Evolutionary conservation across 2,113 vertebrate species (phyloP).

Genomic region (Lophochroa leadbeateri): DNA sequence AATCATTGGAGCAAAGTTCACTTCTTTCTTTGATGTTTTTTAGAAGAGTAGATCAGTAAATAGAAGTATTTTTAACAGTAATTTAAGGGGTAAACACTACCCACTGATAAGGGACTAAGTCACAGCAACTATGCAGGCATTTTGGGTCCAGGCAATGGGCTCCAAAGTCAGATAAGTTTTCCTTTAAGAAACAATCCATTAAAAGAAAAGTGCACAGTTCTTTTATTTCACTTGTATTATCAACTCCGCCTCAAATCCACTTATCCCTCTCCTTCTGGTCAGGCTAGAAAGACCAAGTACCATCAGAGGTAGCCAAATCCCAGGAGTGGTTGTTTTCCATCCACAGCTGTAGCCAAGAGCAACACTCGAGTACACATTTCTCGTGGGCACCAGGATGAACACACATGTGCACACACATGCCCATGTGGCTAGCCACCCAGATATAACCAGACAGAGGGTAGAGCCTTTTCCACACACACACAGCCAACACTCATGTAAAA

Average conservation of each 20-base stretch:
- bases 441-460: not conserved
- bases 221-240: not conserved
- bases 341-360: not conserved
- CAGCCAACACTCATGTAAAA: not conserved
- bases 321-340: not conserved
- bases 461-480: not conserved
- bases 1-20: not conserved
- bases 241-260: not conserved
- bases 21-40: not conserved
- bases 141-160: not conserved
- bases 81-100: not conserved
- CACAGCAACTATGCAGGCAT: not conserved
- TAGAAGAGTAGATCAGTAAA: not conserved
- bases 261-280: not conserved
- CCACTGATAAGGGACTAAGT: not conserved
- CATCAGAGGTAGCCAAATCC: not conserved
- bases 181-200: not conserved
- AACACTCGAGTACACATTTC: not conserved
- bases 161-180: not conserved
- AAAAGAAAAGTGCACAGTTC: not conserved
- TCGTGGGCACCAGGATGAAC: too few relatives aligned
- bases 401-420: fast-evolving
- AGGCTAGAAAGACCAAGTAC: not conserved
- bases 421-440: fast-evolving
- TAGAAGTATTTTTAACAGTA: not conserved